Evolutionary conservation across 2,113 vertebrate species (phyloP), one percentile per base, ranked within the genome.

Genomic region (Montifringilla adamsi): DNA sequence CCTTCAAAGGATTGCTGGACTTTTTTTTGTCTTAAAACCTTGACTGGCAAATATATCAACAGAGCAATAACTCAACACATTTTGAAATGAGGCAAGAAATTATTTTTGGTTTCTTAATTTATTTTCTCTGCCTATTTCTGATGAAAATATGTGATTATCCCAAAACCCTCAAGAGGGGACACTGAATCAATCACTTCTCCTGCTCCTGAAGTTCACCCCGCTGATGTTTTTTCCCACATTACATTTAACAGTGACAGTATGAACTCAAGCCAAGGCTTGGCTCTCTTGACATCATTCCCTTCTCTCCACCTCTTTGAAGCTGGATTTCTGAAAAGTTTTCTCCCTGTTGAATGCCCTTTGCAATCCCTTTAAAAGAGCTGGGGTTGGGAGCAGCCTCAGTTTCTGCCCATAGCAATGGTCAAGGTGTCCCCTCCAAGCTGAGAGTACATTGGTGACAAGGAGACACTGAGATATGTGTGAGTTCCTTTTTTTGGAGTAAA

Each of bases 361-460:
- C 39, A 31, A 1, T 8, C 18, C 15, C 9, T 69, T 74, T n/a
- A 35, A 17, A 35, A 28, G 37, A 39, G 10, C 7, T 1, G 17
- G 37, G 14, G 22, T 2, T 55, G 58, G 70, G 35, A 31, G 47
- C 55, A 77, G n/a, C 43, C 50, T 49, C 23, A 11, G 1, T 41
- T 74, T 58, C 31, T 70, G 11, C 7, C 43, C 35, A 5, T 2
- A 43, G 10, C 43, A 17, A 3, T 18, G 47, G 66, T 10, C 43
- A n/a, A 59, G 41, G 19, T 46, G 49, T 49, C 22, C 16, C 26
- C 20, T 66, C 47, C 15, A 9, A n/a, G 16, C 6, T n/a, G 31
- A 44, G 35, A 49, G 6, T 0, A 0, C 15, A 28, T 3, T 50
- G 67, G 39, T 85, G 63, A 27, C 41, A 14, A 76, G 46, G 15